Conservation (phyloP, 2,888 invertebrate species). For the Slavum lentiscoides region DNA sequence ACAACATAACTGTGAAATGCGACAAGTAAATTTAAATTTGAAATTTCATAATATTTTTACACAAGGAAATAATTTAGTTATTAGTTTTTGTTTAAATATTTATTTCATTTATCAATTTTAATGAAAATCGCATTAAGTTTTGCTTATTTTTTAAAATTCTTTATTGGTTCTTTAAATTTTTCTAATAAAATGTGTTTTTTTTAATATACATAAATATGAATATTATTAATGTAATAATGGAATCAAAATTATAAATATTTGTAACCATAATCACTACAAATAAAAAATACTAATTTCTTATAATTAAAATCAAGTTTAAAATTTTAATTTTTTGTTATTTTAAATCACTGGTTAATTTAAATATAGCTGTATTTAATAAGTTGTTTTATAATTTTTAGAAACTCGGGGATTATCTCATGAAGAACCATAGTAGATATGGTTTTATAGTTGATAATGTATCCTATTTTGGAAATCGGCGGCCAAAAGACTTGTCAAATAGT, state of each 20-base stretch:
- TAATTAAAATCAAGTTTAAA: not conserved
- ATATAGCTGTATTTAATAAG: not conserved
- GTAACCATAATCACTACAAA: not conserved
- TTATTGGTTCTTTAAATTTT: no score
- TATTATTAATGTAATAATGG: not conserved
- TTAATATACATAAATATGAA: no score
- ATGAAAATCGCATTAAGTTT: no score
- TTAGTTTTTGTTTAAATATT: no score
- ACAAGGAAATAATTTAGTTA: no score
- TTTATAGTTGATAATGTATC: slow-evolving; percentile 46
- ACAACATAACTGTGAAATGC: no score
- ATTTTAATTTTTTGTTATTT: no score
- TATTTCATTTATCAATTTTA: no score
- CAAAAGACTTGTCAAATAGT: not conserved
- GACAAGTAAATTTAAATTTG: no score
- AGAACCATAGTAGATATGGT: slow-evolving; percentile 39
- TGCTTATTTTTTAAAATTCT: no score
- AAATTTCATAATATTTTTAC: no score
- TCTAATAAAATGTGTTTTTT: no score
- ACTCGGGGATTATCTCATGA: slow-evolving; percentile 30
- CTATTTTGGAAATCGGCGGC: slow-evolving; percentile 27
- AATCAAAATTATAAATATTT: not conserved
- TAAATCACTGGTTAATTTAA: not conserved
- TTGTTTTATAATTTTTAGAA: slow-evolving; percentile 21
- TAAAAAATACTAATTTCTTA: not conserved